Conservation (phyloP, 2,113 vertebrate species). For the Danio rerio region GRCz12tu NC_133187.1:20577001-20577500, state of each 20-base stretch:
- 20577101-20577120: background rate
- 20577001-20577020: conserved; percentile 97
- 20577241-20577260: conserved; percentile 98
- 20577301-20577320: background rate
- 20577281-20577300: conserved; percentile 88
- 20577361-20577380: conserved; percentile 82
- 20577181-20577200: conserved; percentile 98
- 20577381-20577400: conserved; percentile 94
- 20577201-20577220: conserved; percentile 99
- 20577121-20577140: conserved; percentile 93
- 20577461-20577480: conserved; percentile 99
- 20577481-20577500: conserved; percentile 87
- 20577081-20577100: background rate
- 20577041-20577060: background rate
- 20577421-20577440: conserved; percentile 93
- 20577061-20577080: background rate
- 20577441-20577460: conserved; percentile 95
- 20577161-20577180: conserved; percentile 99
- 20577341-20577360: background rate
- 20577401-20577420: conserved; percentile 97
- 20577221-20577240: conserved; percentile 96
- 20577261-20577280: conserved; percentile 99
- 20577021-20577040: conserved; percentile 89
- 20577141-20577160: conserved; percentile 94
- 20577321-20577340: background rate